Evolutionary conservation across 2,888 invertebrate species (phyloP), one percentile per base, ranked within the genome.

Genomic region (Drosophila acutilabella): DNA sequence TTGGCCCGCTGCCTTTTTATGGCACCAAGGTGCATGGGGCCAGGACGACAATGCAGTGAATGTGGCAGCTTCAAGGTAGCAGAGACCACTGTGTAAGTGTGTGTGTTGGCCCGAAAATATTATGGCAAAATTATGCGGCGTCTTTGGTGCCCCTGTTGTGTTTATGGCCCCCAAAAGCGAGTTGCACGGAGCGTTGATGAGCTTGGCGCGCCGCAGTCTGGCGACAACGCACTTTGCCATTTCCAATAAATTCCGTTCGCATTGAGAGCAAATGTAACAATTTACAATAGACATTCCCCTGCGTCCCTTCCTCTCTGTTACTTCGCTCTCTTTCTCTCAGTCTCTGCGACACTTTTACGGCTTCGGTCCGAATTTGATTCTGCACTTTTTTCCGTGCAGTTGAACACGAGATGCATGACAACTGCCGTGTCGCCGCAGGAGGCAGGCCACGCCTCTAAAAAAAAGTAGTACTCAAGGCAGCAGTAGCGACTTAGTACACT

Each of bases 301-400:
- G 20, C 14, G n/a, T 40, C 20, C 13, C 38, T 48, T 48, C 54
- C 26, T 5, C 30, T 36, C 23, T 23, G 23, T 3, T 36, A 3
- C 36, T 8, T 0, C 13, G 2, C 36, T 36, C 38, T 26, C 14
- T 16, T 33, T 13, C 42, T 42, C 50, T 2, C 54, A 56, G 40
- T 13, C 42, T 33, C 42, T 45, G 30, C 30, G 8, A 30, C 14
- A 13, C n/a, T 48, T 40, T 20, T 16, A 26, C 30, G 30, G 48
- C 52, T 42, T 51, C 51, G 56, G 50, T 68, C 40, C 20, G 36
- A 42, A 41, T 36, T 52, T 50, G 20, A 40, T 20, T 53, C 61
- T 68, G 67, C 79, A 69, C 81, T 82, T 87, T 89, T 90, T 90
- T 90, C 91, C 90, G 81, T 90, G 88, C 91, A 90, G 91, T 91